Base-by-base conservation (phyloP, 1,140 invertebrate species). In the Plectus sambesii region DNA sequence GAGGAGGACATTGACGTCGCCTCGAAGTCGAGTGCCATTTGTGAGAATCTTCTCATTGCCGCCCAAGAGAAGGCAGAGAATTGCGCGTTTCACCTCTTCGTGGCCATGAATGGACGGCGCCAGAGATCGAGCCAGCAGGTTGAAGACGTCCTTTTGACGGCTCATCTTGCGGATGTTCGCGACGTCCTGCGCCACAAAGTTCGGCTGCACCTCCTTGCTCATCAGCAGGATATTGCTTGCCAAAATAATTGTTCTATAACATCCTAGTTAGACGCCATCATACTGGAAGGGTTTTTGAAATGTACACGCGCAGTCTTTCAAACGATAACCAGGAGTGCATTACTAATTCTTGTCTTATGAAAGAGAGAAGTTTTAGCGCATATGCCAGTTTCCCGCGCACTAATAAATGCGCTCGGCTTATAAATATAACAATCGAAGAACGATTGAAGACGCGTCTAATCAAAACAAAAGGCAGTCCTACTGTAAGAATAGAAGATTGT, bases 91-190 rank as follows among this genome's bases (percentile, higher is more conserved):
- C 3, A 98, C 87, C 65, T 84, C 93, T 20, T 87, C 82, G 70
- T 98, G 87, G 0, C 94, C 94, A 69, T 94, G 86, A 68, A 99
- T 99, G 3, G 92, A 93, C 0, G 94, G 94, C 0, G 94, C 94
- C 37, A 99, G 70, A 1, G 92, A 98, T 66, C 83, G 82, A 30
- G 84, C 79, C 6, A 99, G 74, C 42, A 89, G 69, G 47, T 94
- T 84, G 71, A 97, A 96, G 42, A 69, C 60, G 41, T 62, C 70
- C 49, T 72, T 66, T 77, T 80, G 69, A 76, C 82, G 69, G 2
- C 83, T 82, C 42, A 97, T 78, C 54, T 83, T 80, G 69, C 90
- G 88, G 68, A 92, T 97, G 36, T 82, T 80, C 46, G 80, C 79
- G 0, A 98, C 79, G 73, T 99, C 94, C 58, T 87, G 83, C 3